Percentiles rank a stretch among this genome's conserved stretches.
Evolutionary conservation across 2,113 vertebrate genomes (phyloP).

Genomic region (Sitta europaea): DNA sequence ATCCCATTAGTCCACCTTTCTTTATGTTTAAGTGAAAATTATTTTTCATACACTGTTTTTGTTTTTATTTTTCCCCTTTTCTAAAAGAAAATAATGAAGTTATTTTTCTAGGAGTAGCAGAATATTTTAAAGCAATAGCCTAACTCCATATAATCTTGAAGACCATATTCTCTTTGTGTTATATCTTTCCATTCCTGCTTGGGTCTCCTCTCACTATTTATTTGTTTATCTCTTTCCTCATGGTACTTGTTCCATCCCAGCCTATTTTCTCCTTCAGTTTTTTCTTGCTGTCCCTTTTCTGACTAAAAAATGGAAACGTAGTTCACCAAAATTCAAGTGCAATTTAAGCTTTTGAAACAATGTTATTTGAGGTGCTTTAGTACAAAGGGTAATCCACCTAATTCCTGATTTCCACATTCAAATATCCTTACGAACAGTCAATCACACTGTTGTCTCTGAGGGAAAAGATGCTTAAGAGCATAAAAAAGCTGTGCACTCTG

Average conservation of each 20-base stretch:
- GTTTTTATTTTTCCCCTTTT: rapidly evolving
- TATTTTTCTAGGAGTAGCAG: background rate
- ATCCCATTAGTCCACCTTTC: background rate
- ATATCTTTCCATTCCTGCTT: background rate
- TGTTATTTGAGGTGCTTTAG: background rate
- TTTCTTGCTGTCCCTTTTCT: background rate
- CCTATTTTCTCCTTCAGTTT: background rate
- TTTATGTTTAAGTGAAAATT: background rate
- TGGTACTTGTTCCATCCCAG: background rate
- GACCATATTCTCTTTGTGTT: background rate
- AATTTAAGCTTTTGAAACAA: background rate
- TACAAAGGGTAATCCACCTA: background rate
- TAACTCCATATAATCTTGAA: background rate
- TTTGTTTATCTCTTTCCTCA: background rate
- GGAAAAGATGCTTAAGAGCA: background rate
- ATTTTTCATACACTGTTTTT: background rate
- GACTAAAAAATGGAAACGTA: background rate
- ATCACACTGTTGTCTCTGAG: background rate
- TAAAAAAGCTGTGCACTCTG: background rate
- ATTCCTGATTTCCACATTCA: conserved; percentile 1
- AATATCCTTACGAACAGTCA: background rate
- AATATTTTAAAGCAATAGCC: background rate
- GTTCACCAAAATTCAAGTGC: background rate
- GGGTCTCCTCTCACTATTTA: background rate
- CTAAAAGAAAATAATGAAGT: background rate